These are phyloP conservation scores for Busseola fusca DNA, from an alignment of 2,888 invertebrate species.

Conservation along the genomic window DNA sequence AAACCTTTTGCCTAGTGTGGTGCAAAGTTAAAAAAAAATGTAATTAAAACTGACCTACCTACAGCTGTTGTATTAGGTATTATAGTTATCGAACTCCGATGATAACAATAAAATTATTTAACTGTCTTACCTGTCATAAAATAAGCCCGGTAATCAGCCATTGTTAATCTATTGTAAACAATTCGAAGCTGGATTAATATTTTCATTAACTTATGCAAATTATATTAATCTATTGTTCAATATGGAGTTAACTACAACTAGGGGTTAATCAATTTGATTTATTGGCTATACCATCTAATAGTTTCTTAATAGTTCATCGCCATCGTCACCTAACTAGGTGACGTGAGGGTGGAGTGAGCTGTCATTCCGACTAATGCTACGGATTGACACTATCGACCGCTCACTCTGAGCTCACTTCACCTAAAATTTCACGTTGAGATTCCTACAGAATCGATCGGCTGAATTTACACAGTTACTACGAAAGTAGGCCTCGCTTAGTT, in stretches of 20 bases:
- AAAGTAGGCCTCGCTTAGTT: too few relatives aligned
- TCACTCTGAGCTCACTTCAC: too few relatives aligned
- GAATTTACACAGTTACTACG: too few relatives aligned
- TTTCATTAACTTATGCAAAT: conserved; percentile 53
- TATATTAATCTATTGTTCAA: conserved; percentile 43
- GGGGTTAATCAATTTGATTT: conserved; percentile 35
- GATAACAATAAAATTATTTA: background rate
- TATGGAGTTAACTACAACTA: conserved; percentile 28
- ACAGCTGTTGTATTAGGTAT: background rate
- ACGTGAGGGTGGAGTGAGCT: too few relatives aligned
- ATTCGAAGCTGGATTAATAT: conserved; percentile 32
- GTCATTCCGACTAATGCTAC: too few relatives aligned
- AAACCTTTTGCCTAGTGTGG: too few relatives aligned
- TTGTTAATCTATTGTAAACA: conserved; percentile 37
- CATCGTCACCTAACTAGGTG: too few relatives aligned
- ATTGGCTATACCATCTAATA: conserved; percentile 12
- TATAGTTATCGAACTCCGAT: background rate
- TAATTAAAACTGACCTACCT: background rate
- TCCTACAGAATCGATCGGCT: too few relatives aligned
- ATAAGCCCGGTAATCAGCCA: conserved; percentile 25
- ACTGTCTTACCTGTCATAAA: background rate
- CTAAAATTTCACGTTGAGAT: too few relatives aligned
- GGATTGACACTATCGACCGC: too few relatives aligned
- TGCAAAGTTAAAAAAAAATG: too few relatives aligned
- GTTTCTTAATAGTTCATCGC: background rate